Evolutionary conservation across 1,140 invertebrate genomes (phyloP).

Genomic region (Vanessa tameamea): DNA sequence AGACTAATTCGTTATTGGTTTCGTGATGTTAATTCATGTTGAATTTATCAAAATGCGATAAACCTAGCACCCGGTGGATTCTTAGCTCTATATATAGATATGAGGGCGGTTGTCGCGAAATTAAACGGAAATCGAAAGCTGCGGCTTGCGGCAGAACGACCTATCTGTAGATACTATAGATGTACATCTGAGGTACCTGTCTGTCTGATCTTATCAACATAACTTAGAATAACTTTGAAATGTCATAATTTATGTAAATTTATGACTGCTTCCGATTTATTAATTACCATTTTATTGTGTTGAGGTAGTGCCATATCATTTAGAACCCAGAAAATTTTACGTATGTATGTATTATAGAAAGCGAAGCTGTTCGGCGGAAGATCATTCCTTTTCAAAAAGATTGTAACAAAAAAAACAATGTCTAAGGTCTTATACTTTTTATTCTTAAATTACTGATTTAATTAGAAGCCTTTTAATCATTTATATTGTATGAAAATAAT

Average conservation of each 20-base stretch:
- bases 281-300: neutral
- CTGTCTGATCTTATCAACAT: constrained; percentile 36
- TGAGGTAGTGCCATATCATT: too few relatives aligned
- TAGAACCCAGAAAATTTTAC: too few relatives aligned
- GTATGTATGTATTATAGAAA: too few relatives aligned
- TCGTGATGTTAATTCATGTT: neutral
- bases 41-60: neutral
- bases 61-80: neutral
- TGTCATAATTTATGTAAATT: neutral
- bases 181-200: constrained; percentile 30
- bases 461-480: too few relatives aligned
- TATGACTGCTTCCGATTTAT: neutral
- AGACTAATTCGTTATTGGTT: too few relatives aligned
- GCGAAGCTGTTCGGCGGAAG: too few relatives aligned
- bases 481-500: too few relatives aligned
- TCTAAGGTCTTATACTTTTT: too few relatives aligned
- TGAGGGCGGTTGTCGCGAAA: constrained; percentile 57
- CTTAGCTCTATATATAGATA: constrained; percentile 12
- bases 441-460: too few relatives aligned
- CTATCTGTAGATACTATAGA: constrained; percentile 26
- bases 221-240: constrained; percentile 18
- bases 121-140: constrained; percentile 77
- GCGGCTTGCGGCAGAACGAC: constrained; percentile 57
- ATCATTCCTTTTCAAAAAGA: too few relatives aligned
- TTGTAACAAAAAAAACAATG: too few relatives aligned